Base-by-base conservation (phyloP, 2,113 vertebrate species). In the Stigmatopora argus region DNA sequence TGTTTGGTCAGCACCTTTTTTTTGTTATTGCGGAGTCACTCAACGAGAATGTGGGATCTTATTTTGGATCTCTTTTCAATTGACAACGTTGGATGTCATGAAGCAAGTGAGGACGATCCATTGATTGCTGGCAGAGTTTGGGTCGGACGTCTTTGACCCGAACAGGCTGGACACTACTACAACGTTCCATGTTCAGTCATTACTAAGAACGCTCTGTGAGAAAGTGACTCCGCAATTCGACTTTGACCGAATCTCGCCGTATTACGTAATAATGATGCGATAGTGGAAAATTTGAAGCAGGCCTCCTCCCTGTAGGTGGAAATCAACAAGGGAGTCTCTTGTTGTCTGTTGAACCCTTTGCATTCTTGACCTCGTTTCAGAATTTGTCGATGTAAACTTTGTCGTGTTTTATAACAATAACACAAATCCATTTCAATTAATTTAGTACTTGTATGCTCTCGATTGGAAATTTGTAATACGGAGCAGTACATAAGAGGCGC, bases 181-280 rank as follows among this genome's bases (percentile, higher is more conserved):
- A n/a, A 7, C 35, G 21, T 21, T 1, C 13, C 53, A 14, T 55
- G 26, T 11, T 59, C 18, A 34, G 18, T 59, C 35, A n/a, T 1
- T 10, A 44, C 38, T 60, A 86, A 79, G 81, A 77, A 34, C 47
- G 68, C 75, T 78, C 83, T 89, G 85, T 87, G 65, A 45, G 41
- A 8, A 44, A 21, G 48, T 52, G 47, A 62, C 44, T 19, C 66
- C 52, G 18, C 35, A 41, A 51, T 62, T 65, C 55, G 66, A 46
- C 41, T 63, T 62, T 59, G 53, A 13, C 38, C 21, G n/a, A 62
- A 59, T 65, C 38, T 34, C 13, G 34, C 58, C 4, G 23, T 44
- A 47, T 78, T 72, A 80, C 57, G 5, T 21, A 52, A 52, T 68
- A 47, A 72, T 74, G 55, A 76, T 61, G 58, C 41, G 19, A 72